These are phyloP conservation scores for rabbit (Oryctolagus cuniculus) DNA, from an alignment of 2,113 vertebrate species.

Conservation along the genomic window DNA sequence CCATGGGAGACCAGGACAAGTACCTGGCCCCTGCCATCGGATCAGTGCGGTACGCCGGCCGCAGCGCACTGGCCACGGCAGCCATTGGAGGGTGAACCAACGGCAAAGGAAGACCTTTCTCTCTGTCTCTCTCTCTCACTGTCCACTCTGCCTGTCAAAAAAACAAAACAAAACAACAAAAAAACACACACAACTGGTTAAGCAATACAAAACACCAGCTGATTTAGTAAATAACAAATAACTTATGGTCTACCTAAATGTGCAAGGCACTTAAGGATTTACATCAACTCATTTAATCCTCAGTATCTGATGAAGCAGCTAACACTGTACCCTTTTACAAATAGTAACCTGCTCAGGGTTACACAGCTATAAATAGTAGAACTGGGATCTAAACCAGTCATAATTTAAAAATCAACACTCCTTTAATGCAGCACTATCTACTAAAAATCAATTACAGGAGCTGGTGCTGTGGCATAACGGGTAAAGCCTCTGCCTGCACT, in stretches of 20 bases:
- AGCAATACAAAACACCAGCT: slow-evolving; percentile 26
- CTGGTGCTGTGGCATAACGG: too few relatives aligned
- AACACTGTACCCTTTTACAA: background rate
- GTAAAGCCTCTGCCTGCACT: too few relatives aligned
- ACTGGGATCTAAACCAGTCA: background rate
- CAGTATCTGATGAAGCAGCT: background rate
- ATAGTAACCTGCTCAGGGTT: background rate
- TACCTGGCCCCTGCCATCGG: too few relatives aligned
- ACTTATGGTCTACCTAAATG: slow-evolving; percentile 16
- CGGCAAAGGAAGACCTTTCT: too few relatives aligned
- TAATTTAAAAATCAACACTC: background rate
- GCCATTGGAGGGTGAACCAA: too few relatives aligned
- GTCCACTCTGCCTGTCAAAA: too few relatives aligned
- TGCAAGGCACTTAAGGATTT: slow-evolving; percentile 17
- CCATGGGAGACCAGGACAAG: too few relatives aligned
- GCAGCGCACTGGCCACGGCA: too few relatives aligned
- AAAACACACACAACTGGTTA: background rate
- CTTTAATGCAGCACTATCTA: background rate
- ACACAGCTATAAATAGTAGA: background rate
- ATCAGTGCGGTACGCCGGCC: too few relatives aligned
- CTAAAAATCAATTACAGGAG: background rate
- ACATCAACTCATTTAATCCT: background rate
- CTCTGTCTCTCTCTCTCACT: too few relatives aligned
- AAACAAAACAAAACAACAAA: too few relatives aligned
- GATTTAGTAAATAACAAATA: slow-evolving; percentile 20